phyloP scores from a whole-genome alignment of 2,888 invertebrate species.

The Drosophila sordidula region DNA sequence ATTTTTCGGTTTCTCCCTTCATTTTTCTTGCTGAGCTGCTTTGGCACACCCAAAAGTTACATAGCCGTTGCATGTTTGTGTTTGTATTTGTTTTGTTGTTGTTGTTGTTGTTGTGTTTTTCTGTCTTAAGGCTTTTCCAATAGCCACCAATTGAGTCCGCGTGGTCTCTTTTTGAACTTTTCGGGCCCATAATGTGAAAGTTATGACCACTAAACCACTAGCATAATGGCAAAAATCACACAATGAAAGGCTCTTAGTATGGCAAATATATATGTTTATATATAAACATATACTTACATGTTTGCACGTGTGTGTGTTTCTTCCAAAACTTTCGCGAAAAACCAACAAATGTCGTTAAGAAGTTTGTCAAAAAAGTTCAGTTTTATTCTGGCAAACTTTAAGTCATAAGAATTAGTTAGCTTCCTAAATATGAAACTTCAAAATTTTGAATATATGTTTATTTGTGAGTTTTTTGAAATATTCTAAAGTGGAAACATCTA shows the following conservation, averaged over 20 bases:
- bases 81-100: constrained; percentile 21
- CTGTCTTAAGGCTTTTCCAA: constrained; percentile 47
- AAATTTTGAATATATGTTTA: background rate
- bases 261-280: background rate
- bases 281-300: background rate
- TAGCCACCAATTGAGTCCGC: constrained; percentile 44
- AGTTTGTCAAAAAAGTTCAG: background rate
- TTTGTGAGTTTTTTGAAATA: background rate
- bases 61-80: constrained; percentile 23
- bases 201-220: constrained; percentile 43
- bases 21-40: constrained; percentile 17
- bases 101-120: constrained; percentile 13
- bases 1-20: constrained; percentile 18
- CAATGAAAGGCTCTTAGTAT: constrained; percentile 11
- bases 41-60: constrained; percentile 56
- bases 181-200: constrained; percentile 52
- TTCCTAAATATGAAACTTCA: background rate
- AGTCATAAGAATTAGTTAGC: background rate
- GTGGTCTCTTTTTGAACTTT: constrained; percentile 30
- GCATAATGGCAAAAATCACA: constrained; percentile 32
- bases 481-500: too few species aligned
- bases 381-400: constrained; percentile 5
- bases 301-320: background rate
- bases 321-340: constrained; percentile 27
- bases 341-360: constrained; percentile 13